Evolutionary conservation across 2,888 invertebrate genomes (phyloP).

Genomic region (Caenorhabditis becei): DNA sequence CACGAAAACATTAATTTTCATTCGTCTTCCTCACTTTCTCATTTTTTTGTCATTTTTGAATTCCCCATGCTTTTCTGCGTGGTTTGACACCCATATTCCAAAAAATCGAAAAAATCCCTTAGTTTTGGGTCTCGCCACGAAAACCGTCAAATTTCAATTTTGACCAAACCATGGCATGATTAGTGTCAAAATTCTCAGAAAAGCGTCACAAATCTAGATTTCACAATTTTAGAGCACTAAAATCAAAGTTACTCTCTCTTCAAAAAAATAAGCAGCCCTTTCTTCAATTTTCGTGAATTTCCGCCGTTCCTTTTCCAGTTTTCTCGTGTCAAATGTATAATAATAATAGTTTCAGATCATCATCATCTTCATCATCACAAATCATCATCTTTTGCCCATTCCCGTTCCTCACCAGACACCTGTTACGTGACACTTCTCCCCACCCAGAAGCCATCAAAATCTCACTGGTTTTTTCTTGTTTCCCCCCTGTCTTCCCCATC

Average conservation of each 20-base stretch:
- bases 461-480: constrained; percentile 43
- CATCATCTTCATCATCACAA: constrained; percentile 4
- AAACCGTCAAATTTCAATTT: not conserved
- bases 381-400: constrained; percentile 27
- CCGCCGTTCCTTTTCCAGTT: too few relatives aligned
- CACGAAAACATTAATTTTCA: not conserved
- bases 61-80: not conserved
- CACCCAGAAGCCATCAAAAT: constrained; percentile 33
- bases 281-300: too few relatives aligned
- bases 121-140: constrained; percentile 1
- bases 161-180: not conserved
- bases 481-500: not conserved
- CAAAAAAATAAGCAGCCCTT: too few relatives aligned
- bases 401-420: constrained; percentile 39
- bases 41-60: not conserved
- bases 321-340: too few relatives aligned
- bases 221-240: not conserved
- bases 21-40: not conserved
- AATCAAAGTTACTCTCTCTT: too few relatives aligned
- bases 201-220: not conserved
- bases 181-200: too few relatives aligned
- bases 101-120: not conserved
- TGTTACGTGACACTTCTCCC: constrained; percentile 24
- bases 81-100: not conserved
- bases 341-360: constrained; percentile 6